A percentile compares a stretch with the other conserved stretches of the same genome.
These are phyloP conservation scores for Cochlearius cochlearius DNA, from an alignment of 2,113 vertebrate species.

Conservation along the genomic window DNA sequence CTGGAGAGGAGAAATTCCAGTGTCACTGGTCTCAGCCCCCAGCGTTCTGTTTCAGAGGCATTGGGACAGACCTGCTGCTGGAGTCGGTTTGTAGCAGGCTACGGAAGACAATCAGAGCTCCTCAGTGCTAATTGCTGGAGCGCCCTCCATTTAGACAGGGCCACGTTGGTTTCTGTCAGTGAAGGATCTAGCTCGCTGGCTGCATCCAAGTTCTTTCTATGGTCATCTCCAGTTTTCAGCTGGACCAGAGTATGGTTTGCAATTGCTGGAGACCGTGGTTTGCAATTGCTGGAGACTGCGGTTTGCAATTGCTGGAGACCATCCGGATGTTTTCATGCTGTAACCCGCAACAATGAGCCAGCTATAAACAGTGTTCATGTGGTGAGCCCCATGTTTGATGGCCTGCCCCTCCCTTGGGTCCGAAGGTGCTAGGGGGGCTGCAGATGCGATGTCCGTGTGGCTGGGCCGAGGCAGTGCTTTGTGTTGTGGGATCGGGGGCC, in stretches of 20 bases:
- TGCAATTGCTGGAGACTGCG: too few species aligned
- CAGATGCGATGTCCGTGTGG: accelerated
- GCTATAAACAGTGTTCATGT: neutral
- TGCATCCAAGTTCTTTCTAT: neutral
- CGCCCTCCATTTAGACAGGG: neutral
- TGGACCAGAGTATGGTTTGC: neutral
- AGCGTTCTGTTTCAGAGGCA: accelerated
- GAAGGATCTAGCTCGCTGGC: neutral
- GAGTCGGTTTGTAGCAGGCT: neutral
- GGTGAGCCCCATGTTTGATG: neutral
- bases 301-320: neutral
- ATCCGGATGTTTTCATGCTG: neutral
- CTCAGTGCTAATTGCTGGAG: neutral
- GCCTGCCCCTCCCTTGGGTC: neutral
- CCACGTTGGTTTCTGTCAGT: neutral
- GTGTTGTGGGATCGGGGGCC: too few species aligned
- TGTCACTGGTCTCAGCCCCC: neutral
- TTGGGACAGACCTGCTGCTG: neutral
- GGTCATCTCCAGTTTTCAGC: neutral
- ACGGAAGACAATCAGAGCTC: neutral
- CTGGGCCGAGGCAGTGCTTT: neutral
- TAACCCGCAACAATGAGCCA: neutral
- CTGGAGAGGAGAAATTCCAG: neutral
- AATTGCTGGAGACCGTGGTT: neutral
- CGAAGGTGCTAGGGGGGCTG: neutral